phyloP scores from a whole-genome alignment of 2,113 vertebrate species.

The Mustela nigripes region DNA sequence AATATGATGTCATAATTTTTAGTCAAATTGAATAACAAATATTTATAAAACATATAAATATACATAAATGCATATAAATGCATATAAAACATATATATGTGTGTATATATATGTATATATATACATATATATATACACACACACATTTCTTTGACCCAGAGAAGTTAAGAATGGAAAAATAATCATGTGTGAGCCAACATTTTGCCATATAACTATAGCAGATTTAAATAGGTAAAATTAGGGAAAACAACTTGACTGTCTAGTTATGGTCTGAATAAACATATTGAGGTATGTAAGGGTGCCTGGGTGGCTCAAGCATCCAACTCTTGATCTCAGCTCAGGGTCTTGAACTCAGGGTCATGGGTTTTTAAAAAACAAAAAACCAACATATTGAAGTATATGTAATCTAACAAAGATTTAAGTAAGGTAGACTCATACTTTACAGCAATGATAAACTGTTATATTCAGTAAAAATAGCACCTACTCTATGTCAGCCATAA shows the following conservation, averaged over 20 bases:
- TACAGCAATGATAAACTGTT: neutral
- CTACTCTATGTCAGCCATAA: neutral
- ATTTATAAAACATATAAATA: neutral
- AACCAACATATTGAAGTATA: neutral
- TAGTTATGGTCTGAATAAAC: neutral
- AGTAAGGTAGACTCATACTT: neutral
- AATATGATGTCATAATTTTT: neutral
- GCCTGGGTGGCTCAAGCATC: neutral
- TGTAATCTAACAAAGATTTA: neutral
- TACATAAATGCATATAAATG: too few species aligned
- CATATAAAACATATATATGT: too few species aligned
- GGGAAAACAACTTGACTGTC: neutral
- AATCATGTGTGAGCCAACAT: neutral
- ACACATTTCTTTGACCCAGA: neutral
- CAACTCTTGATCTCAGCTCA: neutral
- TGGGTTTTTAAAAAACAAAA: neutral
- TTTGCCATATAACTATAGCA: neutral
- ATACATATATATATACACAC: too few species aligned
- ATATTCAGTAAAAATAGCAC: neutral
- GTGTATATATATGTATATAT: too few species aligned
- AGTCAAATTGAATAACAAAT: conserved; percentile 14
- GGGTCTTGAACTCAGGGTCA: neutral
- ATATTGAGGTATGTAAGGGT: neutral
- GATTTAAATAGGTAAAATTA: neutral
- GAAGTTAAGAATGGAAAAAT: neutral